Evolutionary conservation across 2,888 invertebrate species (phyloP), one percentile per base, ranked within the genome.

Genomic region (Sesamia inferens): DNA sequence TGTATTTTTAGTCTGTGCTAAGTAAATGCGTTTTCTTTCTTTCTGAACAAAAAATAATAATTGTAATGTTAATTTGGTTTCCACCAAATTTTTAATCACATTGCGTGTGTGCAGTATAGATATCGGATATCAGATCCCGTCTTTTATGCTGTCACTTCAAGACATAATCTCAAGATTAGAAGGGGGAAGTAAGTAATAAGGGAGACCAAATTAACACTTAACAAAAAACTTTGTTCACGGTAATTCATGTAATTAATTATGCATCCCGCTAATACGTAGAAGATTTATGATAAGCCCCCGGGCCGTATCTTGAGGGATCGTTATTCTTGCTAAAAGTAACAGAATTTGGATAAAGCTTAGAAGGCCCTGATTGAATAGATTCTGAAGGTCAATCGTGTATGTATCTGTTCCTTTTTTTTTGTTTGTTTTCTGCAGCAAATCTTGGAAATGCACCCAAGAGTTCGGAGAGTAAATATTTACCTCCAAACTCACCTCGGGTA

Each of bases 161-260:
- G 54, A 76, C 16, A 14, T 31, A 24, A 54, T 24, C 24, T 76
- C 22, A 42, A 55, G n/a, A 44, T 48, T 42, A 64, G 1, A 19
- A 47, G 31, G 55, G 78, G 71, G 51, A 61, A 14, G 14, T n/a
- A 70, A 77, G 42, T 59, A 13, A 24, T 16, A 22, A 31, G 24
- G 78, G 77, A 31, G 59, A 55, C 31, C 42, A 42, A 44, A 78
- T 78, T 71, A 59, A 42, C 42, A 71, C 78, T 64, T 57, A 44
- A 76, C 24, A 76, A 59, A 76, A 75, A 74, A 68, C 68, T 44
- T 77, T 51, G n/a, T 31, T 75, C 42, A 31, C n/a, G 13, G 42
- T 47, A 54, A 19, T 59, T 68, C 16, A 42, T 76, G 1, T 59
- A 77, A 61, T 68, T 75, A 61, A 68, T 68, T 75, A 77, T 68